These are phyloP conservation scores for Margaritifera margaritifera DNA, from an alignment of 2,888 invertebrate genomes.

Conservation along the genomic window DNA sequence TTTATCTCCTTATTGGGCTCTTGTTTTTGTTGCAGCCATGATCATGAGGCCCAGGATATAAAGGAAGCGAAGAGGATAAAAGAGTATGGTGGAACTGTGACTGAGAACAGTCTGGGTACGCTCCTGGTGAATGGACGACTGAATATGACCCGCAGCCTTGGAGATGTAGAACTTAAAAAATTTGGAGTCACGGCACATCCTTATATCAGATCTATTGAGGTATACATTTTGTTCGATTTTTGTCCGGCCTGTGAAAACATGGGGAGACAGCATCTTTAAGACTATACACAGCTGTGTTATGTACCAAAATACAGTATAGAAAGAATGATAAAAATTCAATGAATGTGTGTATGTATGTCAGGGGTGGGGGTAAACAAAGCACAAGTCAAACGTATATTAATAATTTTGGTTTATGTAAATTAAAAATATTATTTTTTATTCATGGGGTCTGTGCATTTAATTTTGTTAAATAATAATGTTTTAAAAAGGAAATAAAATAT, in stretches of 20 bases:
- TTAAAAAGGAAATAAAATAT: no score
- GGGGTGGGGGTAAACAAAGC: neutral
- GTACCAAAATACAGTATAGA: neutral
- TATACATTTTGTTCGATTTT: constrained; percentile 29
- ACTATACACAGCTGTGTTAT: neutral
- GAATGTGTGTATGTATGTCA: neutral
- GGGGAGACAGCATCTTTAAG: no score
- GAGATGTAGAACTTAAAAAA: constrained; percentile 75
- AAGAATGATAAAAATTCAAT: neutral
- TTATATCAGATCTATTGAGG: constrained; percentile 70
- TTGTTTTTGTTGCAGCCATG: constrained; percentile 37
- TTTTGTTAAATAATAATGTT: no score
- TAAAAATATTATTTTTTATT: no score
- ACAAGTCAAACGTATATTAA: no score
- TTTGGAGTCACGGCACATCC: constrained; percentile 75
- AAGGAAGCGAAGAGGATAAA: constrained; percentile 73
- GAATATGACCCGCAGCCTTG: constrained; percentile 76
- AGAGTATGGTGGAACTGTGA: constrained; percentile 72
- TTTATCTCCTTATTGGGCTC: no score
- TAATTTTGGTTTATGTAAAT: no score
- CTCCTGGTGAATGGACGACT: constrained; percentile 74
- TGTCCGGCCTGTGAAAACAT: neutral
- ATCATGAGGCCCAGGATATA: constrained; percentile 73
- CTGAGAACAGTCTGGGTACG: constrained; percentile 72
- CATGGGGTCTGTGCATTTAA: no score